Evolutionary conservation across 2,888 invertebrate genomes (phyloP).

Genomic region (Sphaerolaimus hirsutus): DNA sequence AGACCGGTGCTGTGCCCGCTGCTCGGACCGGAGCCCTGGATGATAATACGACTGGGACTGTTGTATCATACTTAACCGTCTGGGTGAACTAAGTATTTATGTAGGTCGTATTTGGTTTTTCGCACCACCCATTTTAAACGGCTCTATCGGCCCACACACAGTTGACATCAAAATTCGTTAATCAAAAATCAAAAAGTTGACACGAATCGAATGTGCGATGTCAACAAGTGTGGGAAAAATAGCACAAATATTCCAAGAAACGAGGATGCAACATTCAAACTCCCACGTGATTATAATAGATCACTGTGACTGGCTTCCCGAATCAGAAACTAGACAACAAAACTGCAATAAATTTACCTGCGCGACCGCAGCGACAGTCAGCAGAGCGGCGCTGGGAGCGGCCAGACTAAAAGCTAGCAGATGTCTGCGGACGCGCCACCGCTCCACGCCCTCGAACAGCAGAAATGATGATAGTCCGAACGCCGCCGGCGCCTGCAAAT

Average conservation of each 20-base stretch:
- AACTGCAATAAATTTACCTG: conserved; percentile 29
- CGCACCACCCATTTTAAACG: too few species aligned
- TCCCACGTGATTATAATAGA: background rate
- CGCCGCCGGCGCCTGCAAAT: conserved; percentile 64
- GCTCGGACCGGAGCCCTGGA: too few species aligned
- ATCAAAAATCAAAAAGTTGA: too few species aligned
- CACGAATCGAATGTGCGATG: too few species aligned
- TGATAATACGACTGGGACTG: too few species aligned
- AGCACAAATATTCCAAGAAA: background rate
- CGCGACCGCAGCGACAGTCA: conserved; percentile 78
- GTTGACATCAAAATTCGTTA: too few species aligned
- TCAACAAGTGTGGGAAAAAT: too few species aligned
- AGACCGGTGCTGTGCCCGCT: conserved; percentile 78
- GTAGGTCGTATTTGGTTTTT: too few species aligned
- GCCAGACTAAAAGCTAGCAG: conserved; percentile 69
- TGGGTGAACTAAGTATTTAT: too few species aligned
- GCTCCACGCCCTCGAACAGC: conserved; percentile 73
- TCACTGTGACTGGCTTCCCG: background rate
- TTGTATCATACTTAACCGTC: too few species aligned
- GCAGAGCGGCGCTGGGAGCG: conserved; percentile 61
- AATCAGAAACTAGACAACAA: background rate
- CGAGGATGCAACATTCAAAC: background rate
- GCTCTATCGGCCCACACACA: too few species aligned
- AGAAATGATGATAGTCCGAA: conserved; percentile 94
- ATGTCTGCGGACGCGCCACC: conserved; percentile 61